Conservation (phyloP, 2,113 vertebrate species). For the Gorsachius goisagi region DNA sequence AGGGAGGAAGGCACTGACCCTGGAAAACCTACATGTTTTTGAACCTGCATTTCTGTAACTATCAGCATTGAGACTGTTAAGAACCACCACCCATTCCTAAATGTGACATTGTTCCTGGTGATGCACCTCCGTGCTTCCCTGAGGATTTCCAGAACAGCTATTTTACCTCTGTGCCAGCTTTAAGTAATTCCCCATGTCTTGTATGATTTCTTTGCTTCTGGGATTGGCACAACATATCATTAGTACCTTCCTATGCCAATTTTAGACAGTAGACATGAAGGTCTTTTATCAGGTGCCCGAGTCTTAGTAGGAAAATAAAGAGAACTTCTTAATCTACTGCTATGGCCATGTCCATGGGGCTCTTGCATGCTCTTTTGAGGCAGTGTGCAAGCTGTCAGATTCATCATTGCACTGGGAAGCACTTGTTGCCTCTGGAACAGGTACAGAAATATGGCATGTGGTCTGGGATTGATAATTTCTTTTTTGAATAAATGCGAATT, state of each 20-base stretch:
- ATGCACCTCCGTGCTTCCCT: background rate
- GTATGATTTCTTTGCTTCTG: background rate
- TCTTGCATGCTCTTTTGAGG: background rate
- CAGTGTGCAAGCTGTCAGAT: background rate
- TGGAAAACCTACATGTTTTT: fast-evolving
- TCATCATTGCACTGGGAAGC: background rate
- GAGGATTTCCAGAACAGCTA: background rate
- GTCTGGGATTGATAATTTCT: background rate
- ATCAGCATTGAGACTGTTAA: background rate
- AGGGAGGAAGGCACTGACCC: background rate
- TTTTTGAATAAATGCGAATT: background rate
- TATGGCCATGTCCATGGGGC: fast-evolving
- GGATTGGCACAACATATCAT: background rate
- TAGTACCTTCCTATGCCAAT: background rate
- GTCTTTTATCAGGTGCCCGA: background rate
- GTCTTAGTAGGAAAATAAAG: background rate
- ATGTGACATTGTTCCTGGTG: background rate
- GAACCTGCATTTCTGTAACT: background rate
- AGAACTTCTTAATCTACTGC: background rate
- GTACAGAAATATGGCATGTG: background rate
- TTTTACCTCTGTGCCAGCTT: background rate
- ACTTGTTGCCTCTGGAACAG: background rate
- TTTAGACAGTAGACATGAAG: background rate
- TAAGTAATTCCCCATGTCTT: background rate
- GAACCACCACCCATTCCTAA: background rate